Conservation (phyloP, 2,888 invertebrate genomes). For the Atethmia centrago region DNA sequence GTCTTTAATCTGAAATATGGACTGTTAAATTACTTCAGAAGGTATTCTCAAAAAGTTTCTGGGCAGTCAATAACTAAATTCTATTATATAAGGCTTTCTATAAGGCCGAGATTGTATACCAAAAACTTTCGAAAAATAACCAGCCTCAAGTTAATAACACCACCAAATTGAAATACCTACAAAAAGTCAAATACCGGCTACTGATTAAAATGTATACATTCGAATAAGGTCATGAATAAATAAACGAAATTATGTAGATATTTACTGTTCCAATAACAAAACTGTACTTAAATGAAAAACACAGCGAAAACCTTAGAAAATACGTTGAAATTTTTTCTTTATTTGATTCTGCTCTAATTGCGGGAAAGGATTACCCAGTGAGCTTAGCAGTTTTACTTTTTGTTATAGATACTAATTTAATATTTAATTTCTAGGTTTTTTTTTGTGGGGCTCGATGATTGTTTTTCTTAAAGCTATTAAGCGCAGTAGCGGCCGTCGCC, state of each 20-base stretch:
- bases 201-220: slow-evolving; percentile 43
- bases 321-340: slow-evolving; percentile 27
- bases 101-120: not conserved
- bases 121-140: not conserved
- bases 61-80: not conserved
- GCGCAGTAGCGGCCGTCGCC: slow-evolving; percentile 81
- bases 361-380: slow-evolving; percentile 45
- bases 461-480: slow-evolving; percentile 65
- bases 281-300: slow-evolving; percentile 21
- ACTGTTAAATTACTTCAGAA: not conserved
- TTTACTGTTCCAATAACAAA: slow-evolving; percentile 30
- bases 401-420: slow-evolving; percentile 34
- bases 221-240: slow-evolving; percentile 27
- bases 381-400: slow-evolving; percentile 41
- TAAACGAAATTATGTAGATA: slow-evolving; percentile 33
- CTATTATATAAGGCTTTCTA: slow-evolving; percentile 3
- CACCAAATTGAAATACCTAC: slow-evolving; percentile 11
- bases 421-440: slow-evolving; percentile 12
- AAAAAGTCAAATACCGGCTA: slow-evolving; percentile 30
- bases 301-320: slow-evolving; percentile 27
- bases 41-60: not conserved
- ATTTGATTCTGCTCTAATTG: slow-evolving; percentile 50
- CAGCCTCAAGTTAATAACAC: not conserved
- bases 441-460: slow-evolving; percentile 11
- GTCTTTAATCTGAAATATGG: not conserved